phyloP scores from a whole-genome alignment of 2,797 vertebrate species.

The Pseudocheirus occidentalis region DNA sequence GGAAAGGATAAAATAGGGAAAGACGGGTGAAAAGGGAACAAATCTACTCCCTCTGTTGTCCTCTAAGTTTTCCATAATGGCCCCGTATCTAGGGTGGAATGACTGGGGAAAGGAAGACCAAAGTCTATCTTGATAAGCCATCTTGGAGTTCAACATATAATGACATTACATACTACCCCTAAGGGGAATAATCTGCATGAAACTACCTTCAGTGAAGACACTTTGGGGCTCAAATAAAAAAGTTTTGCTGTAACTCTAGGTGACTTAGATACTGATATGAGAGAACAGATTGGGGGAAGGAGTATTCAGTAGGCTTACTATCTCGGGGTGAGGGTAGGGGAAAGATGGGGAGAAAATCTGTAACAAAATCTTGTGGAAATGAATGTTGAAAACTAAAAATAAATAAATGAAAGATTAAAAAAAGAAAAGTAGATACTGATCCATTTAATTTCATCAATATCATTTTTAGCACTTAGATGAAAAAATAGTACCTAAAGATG shows the following conservation, averaged over 20 bases:
- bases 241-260: neutral
- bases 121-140: neutral
- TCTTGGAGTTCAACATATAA: neutral
- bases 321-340: no score
- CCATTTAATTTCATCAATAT: neutral
- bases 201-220: neutral
- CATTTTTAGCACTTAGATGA: neutral
- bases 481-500: neutral
- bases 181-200: neutral
- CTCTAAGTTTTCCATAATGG: neutral
- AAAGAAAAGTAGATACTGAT: neutral
- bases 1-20: neutral
- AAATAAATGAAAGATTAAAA: no score
- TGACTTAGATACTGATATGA: neutral
- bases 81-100: neutral
- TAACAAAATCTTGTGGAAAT: no score
- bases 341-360: no score
- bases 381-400: no score
- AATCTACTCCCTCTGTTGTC: neutral
- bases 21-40: neutral
- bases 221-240: neutral
- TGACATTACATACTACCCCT: neutral
- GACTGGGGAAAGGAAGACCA: neutral
- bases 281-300: no score
- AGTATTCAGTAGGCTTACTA: no score